phyloP scores from a whole-genome alignment of 92 coral and sea anemone genomes.

The Diadumene lineata region DNA sequence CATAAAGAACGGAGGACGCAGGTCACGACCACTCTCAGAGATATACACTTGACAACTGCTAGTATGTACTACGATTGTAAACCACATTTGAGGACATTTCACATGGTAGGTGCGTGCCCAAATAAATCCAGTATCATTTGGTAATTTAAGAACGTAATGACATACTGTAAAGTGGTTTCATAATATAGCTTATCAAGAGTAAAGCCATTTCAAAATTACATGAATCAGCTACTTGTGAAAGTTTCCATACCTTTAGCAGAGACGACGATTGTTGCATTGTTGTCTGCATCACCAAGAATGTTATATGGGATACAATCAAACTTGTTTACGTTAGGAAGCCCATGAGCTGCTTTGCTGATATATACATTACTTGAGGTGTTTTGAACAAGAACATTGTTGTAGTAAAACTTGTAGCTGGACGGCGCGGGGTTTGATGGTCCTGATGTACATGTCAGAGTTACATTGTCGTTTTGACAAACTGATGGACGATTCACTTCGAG shows the following conservation, averaged over 20 bases:
- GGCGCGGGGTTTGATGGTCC: constrained; percentile 23
- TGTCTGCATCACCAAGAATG: not conserved
- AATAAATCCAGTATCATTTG: no score
- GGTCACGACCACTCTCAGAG: no score
- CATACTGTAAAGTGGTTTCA: not conserved
- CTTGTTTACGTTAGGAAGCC: constrained; percentile 10
- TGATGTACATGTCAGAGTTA: constrained; percentile 25
- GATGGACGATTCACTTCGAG: not conserved
- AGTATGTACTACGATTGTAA: no score
- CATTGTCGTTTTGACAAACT: constrained; percentile 26
- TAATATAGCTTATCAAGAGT: not conserved
- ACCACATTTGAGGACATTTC: no score
- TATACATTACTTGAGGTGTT: constrained; percentile 24
- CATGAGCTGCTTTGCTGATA: not conserved
- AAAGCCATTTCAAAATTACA: not conserved
- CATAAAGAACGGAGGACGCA: not conserved
- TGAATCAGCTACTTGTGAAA: not conserved
- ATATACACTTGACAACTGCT: no score
- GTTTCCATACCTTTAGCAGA: constrained; percentile 19
- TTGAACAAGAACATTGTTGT: constrained; percentile 11
- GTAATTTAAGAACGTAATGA: no score
- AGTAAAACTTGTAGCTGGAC: constrained; percentile 30
- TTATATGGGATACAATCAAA: constrained; percentile 30
- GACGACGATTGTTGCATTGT: constrained; percentile 11
- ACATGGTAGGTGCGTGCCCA: no score